A percentile compares a stretch with the other conserved stretches of the same genome.
Conservation (phyloP, 2,113 vertebrate species). For the Brachypodius melanocephalos region DNA sequence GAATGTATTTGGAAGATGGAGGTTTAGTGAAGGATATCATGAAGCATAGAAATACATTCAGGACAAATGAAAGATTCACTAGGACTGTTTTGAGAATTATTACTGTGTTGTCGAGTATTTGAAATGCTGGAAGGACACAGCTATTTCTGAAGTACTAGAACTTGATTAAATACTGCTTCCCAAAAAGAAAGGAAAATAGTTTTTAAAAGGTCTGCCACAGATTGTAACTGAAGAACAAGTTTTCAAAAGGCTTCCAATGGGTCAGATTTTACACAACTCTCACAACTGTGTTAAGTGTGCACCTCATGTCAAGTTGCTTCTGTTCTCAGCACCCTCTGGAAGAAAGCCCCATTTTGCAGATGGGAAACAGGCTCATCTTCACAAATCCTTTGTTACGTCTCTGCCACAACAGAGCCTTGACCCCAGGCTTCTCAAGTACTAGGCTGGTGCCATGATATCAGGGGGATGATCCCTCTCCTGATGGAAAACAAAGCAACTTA, state of each 20-base stretch:
- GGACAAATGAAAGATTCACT: background rate
- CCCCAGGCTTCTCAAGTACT: background rate
- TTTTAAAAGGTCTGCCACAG: background rate
- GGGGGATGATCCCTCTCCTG: background rate
- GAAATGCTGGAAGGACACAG: background rate
- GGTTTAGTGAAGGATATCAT: background rate
- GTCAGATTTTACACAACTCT: background rate
- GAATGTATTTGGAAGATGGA: background rate
- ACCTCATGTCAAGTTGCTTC: background rate
- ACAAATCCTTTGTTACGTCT: accelerated
- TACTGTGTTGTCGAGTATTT: background rate
- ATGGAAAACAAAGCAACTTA: background rate
- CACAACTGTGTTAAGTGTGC: background rate
- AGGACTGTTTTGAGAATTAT: background rate
- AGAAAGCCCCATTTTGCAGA: background rate
- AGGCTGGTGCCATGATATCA: background rate
- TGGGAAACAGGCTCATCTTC: background rate
- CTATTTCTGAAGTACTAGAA: background rate
- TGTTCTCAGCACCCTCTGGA: background rate
- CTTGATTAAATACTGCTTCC: background rate
- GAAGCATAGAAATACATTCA: background rate
- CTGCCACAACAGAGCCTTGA: background rate
- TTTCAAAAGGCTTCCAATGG: background rate
- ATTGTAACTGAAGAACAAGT: background rate
- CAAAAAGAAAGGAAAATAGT: background rate